Base-by-base conservation (phyloP, 2,797 vertebrate genomes). In the Geotria australis region DNA sequence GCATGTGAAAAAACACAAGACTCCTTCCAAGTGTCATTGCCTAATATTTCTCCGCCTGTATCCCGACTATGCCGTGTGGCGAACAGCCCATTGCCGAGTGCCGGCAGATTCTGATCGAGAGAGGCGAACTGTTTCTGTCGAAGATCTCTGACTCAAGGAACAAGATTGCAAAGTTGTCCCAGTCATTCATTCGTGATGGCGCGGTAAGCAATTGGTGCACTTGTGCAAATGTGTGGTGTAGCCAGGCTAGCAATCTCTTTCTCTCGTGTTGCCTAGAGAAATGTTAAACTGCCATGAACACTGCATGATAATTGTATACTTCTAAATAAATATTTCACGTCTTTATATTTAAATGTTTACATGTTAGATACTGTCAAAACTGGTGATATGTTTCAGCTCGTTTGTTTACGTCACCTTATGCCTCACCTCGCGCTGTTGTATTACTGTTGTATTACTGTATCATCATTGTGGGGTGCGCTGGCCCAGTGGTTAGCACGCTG, bases 111-210 rank as follows among this genome's bases (percentile, higher is more conserved):
- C 95, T 95, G 91, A 84, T 91, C 15, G 83, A 94, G 67, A 72
- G 91, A 51, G 91, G 88, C 10, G 83, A 94, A 65, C 75, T 94
- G 2, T 98, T 93, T 59, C 71, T 94, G 5, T 68, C 72, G 57
- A 89, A 83, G 67, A 89, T 84, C 14, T 93, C 84, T 0, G 68
- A 78, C 58, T 94, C 83, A 0, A 68, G 88, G 64, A 71, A 61
- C 58, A 98, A 95, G 63, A 88, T 98, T 2, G 82, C 86, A 2
- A 84, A 83, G 58, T 77, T 98, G 55, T 98, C 88, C 63, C 85
- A 89, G 61, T 81, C 83, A 1, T 98, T 98, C 72, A 82, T 98
- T 69, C 93, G 89, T 71, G 91, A 98, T 0, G 88, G 83, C 5
- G 79, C 81, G 1, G 88, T 95, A 63, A 79, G 85, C 79, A 59